phyloP scores from a whole-genome alignment of 1,140 invertebrate genomes.

The Neodiprion virginianus region DNA sequence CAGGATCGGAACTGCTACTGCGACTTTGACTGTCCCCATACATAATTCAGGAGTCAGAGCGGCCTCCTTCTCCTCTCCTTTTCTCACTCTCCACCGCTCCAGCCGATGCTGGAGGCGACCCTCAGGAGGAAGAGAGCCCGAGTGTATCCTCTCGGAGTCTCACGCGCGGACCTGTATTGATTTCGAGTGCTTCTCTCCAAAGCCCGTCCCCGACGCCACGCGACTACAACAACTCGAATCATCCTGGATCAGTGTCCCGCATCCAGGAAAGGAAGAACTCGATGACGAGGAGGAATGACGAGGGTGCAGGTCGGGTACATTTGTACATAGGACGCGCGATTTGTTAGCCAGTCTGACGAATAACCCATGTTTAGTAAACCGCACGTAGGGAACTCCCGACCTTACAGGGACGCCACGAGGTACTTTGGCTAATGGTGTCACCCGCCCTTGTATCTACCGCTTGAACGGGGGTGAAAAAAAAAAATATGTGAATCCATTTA shows the following conservation, averaged over 20 bases:
- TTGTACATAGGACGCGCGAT: neutral
- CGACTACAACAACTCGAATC: neutral
- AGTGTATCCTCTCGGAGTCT: constrained; percentile 1
- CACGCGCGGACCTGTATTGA: neutral
- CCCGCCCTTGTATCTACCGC: neutral
- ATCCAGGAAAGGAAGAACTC: neutral
- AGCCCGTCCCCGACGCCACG: neutral
- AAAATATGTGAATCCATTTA: neutral
- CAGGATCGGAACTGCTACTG: neutral
- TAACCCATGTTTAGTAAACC: neutral
- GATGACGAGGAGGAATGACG: neutral
- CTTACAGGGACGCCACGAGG: neutral
- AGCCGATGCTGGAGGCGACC: neutral
- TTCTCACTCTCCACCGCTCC: no score
- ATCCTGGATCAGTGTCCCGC: neutral
- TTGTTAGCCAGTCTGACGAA: constrained; percentile 1
- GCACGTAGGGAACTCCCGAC: neutral
- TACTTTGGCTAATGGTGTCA: constrained; percentile 3
- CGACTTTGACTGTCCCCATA: constrained; percentile 6
- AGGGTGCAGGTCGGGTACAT: neutral
- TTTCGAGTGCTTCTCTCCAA: constrained; percentile 7
- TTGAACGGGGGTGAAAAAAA: neutral
- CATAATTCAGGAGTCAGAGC: neutral
- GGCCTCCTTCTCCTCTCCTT: neutral
- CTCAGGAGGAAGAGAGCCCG: neutral